A percentile compares a stretch with the other conserved stretches of the same genome.
Conservation (phyloP, 2,797 vertebrate genomes). For the Neopelma chrysocephalum region DNA sequence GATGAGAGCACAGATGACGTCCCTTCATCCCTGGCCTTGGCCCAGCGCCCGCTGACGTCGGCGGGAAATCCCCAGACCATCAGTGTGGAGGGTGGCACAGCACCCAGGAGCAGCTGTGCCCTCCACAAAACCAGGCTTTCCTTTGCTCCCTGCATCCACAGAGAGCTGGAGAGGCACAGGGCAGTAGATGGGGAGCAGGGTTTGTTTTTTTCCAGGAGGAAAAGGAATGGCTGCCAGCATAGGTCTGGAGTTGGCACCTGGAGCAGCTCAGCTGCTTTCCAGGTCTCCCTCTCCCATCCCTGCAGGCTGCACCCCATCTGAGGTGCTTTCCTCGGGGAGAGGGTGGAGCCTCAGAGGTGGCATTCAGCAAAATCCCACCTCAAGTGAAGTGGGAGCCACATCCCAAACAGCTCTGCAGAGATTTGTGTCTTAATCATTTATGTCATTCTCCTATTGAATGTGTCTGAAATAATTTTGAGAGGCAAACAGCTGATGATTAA, state of each 20-base stretch:
- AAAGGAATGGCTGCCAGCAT: background rate
- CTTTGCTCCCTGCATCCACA: fast-evolving
- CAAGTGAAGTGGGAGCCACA: background rate
- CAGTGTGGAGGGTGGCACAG: background rate
- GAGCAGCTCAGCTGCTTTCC: background rate
- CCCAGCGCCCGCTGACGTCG: fast-evolving
- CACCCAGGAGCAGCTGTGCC: fast-evolving
- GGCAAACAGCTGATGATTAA: background rate
- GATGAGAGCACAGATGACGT: background rate
- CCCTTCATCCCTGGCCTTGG: background rate
- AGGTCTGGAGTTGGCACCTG: fast-evolving
- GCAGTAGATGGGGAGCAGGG: background rate
- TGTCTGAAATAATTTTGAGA: background rate
- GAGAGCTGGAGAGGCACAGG: background rate
- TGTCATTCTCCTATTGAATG: background rate
- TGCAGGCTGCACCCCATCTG: background rate
- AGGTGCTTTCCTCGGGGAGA: background rate
- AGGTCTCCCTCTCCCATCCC: background rate
- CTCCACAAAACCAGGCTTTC: background rate
- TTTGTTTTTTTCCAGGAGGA: background rate
- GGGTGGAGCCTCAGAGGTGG: background rate
- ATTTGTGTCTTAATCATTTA: background rate
- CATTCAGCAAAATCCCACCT: background rate
- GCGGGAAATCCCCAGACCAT: background rate
- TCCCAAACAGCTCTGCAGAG: background rate